Conservation (phyloP, 2,113 vertebrate genomes). For the Tylochromis polylepis region DNA sequence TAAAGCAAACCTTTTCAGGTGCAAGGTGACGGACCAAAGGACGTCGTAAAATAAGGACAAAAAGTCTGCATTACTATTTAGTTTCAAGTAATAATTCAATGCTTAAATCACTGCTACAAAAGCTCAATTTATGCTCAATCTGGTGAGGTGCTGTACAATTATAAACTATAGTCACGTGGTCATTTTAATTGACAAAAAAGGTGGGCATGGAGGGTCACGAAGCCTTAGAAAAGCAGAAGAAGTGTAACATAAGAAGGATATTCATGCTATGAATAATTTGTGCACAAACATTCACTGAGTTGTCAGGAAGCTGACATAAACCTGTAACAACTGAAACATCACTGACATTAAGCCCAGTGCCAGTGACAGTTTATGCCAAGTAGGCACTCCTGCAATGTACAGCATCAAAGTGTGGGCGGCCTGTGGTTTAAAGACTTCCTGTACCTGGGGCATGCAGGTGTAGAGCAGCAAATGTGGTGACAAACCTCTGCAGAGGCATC, state of each 20-base stretch:
- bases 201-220: background rate
- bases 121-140: background rate
- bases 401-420: background rate
- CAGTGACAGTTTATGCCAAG: background rate
- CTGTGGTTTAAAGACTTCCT: background rate
- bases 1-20: no score
- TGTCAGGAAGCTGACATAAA: background rate
- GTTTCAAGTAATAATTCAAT: no score
- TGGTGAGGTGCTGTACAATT: background rate
- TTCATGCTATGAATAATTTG: background rate
- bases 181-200: background rate
- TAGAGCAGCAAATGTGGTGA: background rate
- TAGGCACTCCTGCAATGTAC: background rate
- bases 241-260: background rate
- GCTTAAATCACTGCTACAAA: no score
- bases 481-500: background rate
- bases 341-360: accelerated
- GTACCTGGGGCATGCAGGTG: background rate
- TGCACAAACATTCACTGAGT: background rate
- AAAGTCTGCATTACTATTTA: no score
- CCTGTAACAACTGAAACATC: accelerated
- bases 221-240: background rate
- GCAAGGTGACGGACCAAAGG: no score
- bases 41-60: no score
- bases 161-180: background rate